A percentile compares a stretch with the other conserved stretches of the same genome.
phyloP scores from a whole-genome alignment of 2,797 vertebrate genomes.

The Chaunax sp. region DNA sequence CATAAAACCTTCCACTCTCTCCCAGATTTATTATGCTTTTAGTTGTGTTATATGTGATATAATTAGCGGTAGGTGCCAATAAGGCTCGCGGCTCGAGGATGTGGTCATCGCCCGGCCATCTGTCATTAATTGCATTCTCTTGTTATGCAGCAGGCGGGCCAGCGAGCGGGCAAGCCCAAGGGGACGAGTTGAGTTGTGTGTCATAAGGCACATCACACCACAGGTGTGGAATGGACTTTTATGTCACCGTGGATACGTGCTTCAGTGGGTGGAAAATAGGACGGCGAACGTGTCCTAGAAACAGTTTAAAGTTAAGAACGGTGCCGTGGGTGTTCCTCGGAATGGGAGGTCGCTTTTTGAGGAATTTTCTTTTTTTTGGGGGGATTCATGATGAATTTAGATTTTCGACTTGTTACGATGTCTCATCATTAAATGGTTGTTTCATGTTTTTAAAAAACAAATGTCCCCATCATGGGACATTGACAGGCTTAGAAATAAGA shows the following conservation, averaged over 20 bases:
- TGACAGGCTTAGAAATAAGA: constrained; percentile 21
- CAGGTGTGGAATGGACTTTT: constrained; percentile 70
- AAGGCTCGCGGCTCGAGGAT: constrained; percentile 92
- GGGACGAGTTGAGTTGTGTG: constrained; percentile 76
- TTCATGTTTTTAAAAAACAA: too few species aligned
- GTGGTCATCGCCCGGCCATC: constrained; percentile 89
- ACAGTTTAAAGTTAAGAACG: constrained; percentile 30
- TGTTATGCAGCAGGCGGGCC: constrained; percentile 80
- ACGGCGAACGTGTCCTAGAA: constrained; percentile 60
- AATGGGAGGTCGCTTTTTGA: background rate
- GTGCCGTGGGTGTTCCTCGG: constrained; percentile 13
- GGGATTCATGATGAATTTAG: background rate
- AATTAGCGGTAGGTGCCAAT: constrained; percentile 96
- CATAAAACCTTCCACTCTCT: constrained; percentile 90
- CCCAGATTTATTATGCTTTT: constrained; percentile 99
- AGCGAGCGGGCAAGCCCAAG: constrained; percentile 73
- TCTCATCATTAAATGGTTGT: too few species aligned
- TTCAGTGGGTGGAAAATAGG: constrained; percentile 50
- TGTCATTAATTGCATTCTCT: constrained; percentile 95
- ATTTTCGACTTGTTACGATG: background rate
- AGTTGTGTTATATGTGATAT: constrained; percentile 96
- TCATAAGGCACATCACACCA: constrained; percentile 78
- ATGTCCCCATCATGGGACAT: constrained; percentile 5
- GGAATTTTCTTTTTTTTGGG: background rate
- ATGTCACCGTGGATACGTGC: constrained; percentile 53